A percentile compares a stretch with the other conserved stretches of the same genome.
phyloP scores from a whole-genome alignment of 2,113 vertebrate species.

The Grallaria varia region DNA sequence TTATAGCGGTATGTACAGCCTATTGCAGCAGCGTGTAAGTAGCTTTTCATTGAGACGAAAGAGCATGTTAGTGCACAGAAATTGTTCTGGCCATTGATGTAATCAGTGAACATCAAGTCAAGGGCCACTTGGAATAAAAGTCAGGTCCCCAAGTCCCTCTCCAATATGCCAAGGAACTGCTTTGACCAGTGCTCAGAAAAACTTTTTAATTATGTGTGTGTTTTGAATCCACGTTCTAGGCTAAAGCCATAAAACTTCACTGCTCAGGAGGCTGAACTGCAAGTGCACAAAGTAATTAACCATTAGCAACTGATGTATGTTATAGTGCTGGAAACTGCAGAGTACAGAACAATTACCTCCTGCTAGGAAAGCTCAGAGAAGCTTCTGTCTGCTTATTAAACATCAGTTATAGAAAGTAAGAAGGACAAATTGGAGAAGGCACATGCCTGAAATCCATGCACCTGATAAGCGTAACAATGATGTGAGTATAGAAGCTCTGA shows the following conservation, averaged over 20 bases:
- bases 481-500: not conserved
- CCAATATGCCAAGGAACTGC: not conserved
- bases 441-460: constrained; percentile 13
- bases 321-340: not conserved
- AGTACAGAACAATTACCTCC: constrained; percentile 39
- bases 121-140: not conserved
- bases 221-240: not conserved
- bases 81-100: not conserved
- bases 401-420: constrained; percentile 16
- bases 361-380: constrained; percentile 35
- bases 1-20: not conserved
- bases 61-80: not conserved
- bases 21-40: not conserved
- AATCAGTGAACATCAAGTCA: not conserved
- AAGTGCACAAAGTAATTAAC: constrained; percentile 67
- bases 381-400: constrained; percentile 21
- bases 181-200: not conserved
- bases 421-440: not conserved
- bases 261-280: constrained; percentile 41
- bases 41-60: not conserved
- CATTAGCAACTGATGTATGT: constrained; percentile 22
- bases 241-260: constrained; percentile 48
- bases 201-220: not conserved
- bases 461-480: not conserved
- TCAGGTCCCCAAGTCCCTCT: not conserved